Evolutionary conservation across 2,113 vertebrate species (phyloP), one percentile per base, ranked within the genome.

Genomic region (Sisor rabdophorus): DNA sequence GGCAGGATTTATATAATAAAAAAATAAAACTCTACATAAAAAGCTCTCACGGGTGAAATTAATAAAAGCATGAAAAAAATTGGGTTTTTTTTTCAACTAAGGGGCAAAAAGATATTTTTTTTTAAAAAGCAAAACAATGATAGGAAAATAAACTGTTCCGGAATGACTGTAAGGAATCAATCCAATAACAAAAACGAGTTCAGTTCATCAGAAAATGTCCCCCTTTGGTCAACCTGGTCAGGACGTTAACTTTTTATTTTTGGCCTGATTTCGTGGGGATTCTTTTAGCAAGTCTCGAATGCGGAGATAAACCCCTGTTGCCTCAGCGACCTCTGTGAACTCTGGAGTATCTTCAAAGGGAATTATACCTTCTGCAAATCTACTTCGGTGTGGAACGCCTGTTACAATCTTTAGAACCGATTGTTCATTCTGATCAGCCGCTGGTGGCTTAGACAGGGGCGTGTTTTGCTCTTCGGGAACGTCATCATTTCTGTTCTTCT

Each of bases 291-390:
- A 85, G 52, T 85, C 95, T 86, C 95, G 92, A 87, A 99, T 96
- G 76, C 87, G 91, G 40, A 98, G 92, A 82, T 98, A 99, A 75
- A 94, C 92, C 16, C 97, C 97, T 0, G 96, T 99, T 0, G 95
- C 93, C 76, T 96, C 94, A 0, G 95, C 93, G 85, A 99, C 95
- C 36, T 99, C 97, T 17, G 95, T 96, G 79, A 92, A 99, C 60
- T 99, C 97, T 15, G 96, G 97, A 15, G 98, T 98, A 68, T 96
- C 95, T 77, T 99, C 97, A 73, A 99, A 99, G 0, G 94, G 96
- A 20, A 95, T 93, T 11, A 99, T 99, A 16, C 96, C 96, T 1
- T 84, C 92, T 11, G 96, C 95, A 80, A 99, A 99, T 81, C 89
- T 96, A 87, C 94, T 98, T 86, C 95, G 92, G 79, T 98, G 95